Conservation (phyloP, 1,140 invertebrate species). For the Anoplophora glabripennis region DNA sequence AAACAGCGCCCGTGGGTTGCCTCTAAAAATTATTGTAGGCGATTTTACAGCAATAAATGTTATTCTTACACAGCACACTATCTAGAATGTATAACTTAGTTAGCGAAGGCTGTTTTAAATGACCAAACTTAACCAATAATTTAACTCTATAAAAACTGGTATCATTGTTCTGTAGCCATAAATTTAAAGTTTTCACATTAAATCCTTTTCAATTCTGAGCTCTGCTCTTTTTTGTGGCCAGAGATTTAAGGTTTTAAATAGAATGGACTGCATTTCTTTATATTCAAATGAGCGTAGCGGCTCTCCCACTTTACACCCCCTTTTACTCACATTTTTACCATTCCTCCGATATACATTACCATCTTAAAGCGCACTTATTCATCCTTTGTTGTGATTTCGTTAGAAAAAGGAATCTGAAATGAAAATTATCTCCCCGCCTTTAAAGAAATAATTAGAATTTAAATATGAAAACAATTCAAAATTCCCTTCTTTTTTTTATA, state of each 20-base stretch:
- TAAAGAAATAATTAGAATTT: too few relatives aligned
- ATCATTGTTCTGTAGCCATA: slow-evolving; percentile 48
- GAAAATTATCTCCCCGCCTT: too few relatives aligned
- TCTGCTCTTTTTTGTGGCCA: slow-evolving; percentile 35
- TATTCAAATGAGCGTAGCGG: slow-evolving; percentile 40
- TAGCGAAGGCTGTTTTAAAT: slow-evolving; percentile 43
- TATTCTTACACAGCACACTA: slow-evolving; percentile 17
- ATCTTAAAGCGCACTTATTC: not conserved
- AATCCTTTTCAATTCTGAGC: slow-evolving; percentile 46
- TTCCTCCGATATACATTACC: not conserved
- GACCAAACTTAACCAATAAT: slow-evolving; percentile 48
- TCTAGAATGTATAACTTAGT: slow-evolving; percentile 37
- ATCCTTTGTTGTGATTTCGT: not conserved
- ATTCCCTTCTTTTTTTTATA: too few relatives aligned
- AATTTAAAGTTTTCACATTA: slow-evolving; percentile 49
- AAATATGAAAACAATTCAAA: too few relatives aligned
- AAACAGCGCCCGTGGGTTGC: too few relatives aligned
- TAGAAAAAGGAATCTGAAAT: not conserved
- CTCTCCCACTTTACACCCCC: slow-evolving; percentile 22
- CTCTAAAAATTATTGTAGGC: slow-evolving; percentile 19
- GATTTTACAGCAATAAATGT: slow-evolving; percentile 23
- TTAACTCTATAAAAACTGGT: slow-evolving; percentile 47
- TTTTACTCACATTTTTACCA: slow-evolving; percentile 7
- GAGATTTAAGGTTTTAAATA: slow-evolving; percentile 42
- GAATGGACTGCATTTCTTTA: slow-evolving; percentile 43